These are phyloP conservation scores for Alcis repandata DNA, from an alignment of 2,888 invertebrate genomes.

Conservation along the genomic window DNA sequence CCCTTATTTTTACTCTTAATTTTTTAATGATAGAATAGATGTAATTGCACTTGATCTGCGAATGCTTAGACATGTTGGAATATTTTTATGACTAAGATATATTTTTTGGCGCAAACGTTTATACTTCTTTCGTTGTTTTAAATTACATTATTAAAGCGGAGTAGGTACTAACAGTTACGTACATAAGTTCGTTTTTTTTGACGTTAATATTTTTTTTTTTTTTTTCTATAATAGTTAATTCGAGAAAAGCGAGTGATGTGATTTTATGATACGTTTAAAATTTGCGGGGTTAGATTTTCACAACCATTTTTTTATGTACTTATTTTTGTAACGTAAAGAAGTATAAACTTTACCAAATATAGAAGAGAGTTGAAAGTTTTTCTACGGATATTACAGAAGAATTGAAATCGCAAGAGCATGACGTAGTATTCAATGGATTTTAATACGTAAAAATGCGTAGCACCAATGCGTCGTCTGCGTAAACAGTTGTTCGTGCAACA, in stretches of 20 bases:
- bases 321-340: slow-evolving; percentile 7
- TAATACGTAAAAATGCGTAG: neutral
- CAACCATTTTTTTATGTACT: slow-evolving; percentile 21
- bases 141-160: too few species aligned
- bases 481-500: neutral
- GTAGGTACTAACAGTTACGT: too few species aligned
- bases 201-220: too few species aligned
- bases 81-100: neutral
- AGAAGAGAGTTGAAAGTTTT: neutral
- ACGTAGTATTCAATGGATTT: slow-evolving; percentile 2
- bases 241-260: too few species aligned
- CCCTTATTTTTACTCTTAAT: slow-evolving; percentile 22
- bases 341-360: slow-evolving; percentile 29
- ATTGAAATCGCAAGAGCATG: slow-evolving; percentile 5
- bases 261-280: slow-evolving; percentile 3
- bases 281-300: slow-evolving; percentile 13
- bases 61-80: slow-evolving; percentile 1
- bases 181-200: too few species aligned
- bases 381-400: neutral
- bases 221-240: too few species aligned
- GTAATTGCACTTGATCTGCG: slow-evolving; percentile 31
- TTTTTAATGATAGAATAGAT: slow-evolving; percentile 10
- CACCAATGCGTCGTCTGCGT: slow-evolving; percentile 8
- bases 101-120: slow-evolving; percentile 8
- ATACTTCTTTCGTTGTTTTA: slow-evolving; percentile 18